These are phyloP conservation scores for Pangasius mekongensis DNA, from an alignment of 2,797 vertebrate species.

Conservation along the genomic window DNA sequence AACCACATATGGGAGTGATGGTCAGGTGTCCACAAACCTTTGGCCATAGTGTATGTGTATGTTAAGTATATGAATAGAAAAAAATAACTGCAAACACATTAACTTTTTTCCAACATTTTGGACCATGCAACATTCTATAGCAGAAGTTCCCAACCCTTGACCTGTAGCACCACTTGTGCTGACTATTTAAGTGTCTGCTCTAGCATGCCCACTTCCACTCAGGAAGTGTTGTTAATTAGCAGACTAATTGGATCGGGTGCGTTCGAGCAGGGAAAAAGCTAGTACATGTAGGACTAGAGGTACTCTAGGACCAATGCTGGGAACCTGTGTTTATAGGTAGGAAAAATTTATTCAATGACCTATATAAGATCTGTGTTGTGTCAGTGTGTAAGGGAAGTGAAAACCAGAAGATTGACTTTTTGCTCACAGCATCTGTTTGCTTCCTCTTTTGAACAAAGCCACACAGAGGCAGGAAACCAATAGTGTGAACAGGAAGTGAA, in stretches of 20 bases:
- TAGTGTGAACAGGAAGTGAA: slow-evolving; percentile 69
- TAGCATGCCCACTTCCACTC: background rate
- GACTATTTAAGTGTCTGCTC: background rate
- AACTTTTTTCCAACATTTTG: background rate
- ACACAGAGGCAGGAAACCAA: slow-evolving; percentile 67
- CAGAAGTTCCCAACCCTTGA: background rate
- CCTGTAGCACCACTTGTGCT: background rate
- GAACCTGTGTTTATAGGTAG: background rate
- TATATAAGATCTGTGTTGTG: slow-evolving; percentile 6
- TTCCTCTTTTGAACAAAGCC: slow-evolving; percentile 64
- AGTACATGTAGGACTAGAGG: background rate
- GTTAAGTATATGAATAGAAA: slow-evolving; percentile 5
- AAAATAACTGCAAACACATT: background rate
- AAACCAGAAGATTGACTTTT: slow-evolving; percentile 30
- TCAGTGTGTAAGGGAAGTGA: background rate
- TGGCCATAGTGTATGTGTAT: background rate
- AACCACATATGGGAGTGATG: background rate
- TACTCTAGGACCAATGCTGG: background rate
- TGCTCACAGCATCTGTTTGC: slow-evolving; percentile 32
- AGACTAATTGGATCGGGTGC: background rate
- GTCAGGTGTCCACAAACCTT: background rate
- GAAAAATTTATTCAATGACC: slow-evolving; percentile 36
- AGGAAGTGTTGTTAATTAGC: background rate
- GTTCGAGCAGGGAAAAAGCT: background rate
- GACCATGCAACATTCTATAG: background rate